These are phyloP conservation scores for Colaptes auratus DNA, from an alignment of 2,113 vertebrate species.

Conservation along the genomic window DNA sequence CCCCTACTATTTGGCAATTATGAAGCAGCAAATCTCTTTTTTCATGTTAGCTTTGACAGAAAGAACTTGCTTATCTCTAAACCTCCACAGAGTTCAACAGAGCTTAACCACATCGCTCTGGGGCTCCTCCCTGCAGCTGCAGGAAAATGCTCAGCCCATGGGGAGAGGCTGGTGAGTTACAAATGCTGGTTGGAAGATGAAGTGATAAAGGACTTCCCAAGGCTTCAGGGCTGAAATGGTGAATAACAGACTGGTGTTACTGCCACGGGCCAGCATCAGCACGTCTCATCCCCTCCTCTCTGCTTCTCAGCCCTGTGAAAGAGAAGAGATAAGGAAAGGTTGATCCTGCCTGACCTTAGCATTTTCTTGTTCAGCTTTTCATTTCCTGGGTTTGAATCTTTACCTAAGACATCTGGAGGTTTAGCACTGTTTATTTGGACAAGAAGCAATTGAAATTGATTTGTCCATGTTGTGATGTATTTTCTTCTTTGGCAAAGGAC, in stretches of 20 bases:
- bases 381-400: conserved; percentile 29
- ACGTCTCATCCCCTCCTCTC: neutral
- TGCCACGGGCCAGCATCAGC: neutral
- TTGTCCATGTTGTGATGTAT: neutral
- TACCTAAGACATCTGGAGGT: neutral
- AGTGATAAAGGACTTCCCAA: neutral
- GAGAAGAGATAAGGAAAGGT: neutral
- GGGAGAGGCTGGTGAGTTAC: neutral
- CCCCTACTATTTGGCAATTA: neutral
- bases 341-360: conserved; percentile 29
- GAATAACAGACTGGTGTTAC: neutral
- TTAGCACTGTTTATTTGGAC: neutral
- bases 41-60: neutral
- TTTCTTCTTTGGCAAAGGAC: neutral
- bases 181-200: neutral
- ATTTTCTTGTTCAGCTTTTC: conserved; percentile 40
- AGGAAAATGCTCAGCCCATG: neutral
- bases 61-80: neutral
- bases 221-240: neutral
- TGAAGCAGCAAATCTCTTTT: neutral
- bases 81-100: neutral
- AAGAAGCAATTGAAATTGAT: conserved; percentile 27
- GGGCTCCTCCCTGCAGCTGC: neutral
- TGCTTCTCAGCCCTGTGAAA: neutral
- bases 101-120: neutral